Base-by-base conservation (phyloP, 2,888 invertebrate species). In the Drosophila acutilabella region DNA sequence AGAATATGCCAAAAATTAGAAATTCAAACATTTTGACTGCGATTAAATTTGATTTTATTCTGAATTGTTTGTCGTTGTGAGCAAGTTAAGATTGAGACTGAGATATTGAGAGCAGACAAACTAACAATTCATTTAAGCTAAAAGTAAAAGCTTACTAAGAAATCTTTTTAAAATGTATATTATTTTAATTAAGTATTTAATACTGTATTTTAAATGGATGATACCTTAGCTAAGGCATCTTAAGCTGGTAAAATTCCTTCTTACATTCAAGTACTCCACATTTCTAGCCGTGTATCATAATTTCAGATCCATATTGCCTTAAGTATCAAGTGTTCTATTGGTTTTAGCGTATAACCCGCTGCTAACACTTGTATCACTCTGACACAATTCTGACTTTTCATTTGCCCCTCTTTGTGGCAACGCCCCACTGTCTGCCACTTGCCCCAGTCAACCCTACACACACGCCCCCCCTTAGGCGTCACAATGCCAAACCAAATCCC, bases 301-400 rank as follows among this genome's bases (percentile, higher is more conserved):
- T 13, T 36, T 11, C 4, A 30, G 26, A 6, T 48, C 11, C 16
- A 6, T 13, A 51, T 33, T 44, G 3, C 13, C 7, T 7, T 16
- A 53, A 6, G 3, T 14, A 30, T 18, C 26, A 54, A 44, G 44
- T 44, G 44, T 20, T 54, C 6, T 26, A 30, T 41, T 18, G 30
- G 18, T 16, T 30, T 54, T 5, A 60, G 33, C 47, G 52, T n/a
- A 18, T 45, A 60, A 57, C 59, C 56, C 59, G 47, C 56, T 57
- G 64, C 56, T 59, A 60, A 54, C 61, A 53, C 65, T 65, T 59
- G 51, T 38, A 56, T 48, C 61, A 50, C 45, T 62, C 53, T 80
- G 76, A 76, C 76, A 76, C 76, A 80, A 71, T 80, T 80, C 65
- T 71, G 77, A 60, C 80, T 76, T 53, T 56, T 57, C 76, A 36